These are phyloP conservation scores for Apantesis nais DNA, from an alignment of 2,888 invertebrate genomes.

Conservation along the genomic window DNA sequence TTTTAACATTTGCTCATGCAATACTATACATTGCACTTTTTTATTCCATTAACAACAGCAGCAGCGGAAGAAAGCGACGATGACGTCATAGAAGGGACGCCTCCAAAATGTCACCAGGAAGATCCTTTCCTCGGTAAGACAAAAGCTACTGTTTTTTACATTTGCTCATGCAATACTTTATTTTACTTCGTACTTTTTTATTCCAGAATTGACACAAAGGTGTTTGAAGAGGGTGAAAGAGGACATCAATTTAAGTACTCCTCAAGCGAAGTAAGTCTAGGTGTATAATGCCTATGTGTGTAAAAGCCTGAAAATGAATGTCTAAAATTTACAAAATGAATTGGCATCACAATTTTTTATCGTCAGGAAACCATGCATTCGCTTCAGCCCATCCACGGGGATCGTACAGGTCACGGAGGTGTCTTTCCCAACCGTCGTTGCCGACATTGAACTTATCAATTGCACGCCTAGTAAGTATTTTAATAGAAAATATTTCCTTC, in stretches of 20 bases:
- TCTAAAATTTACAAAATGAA: conserved; percentile 3
- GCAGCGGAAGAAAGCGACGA: conserved; percentile 1
- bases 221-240: neutral
- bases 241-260: conserved; percentile 2
- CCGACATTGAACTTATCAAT: neutral
- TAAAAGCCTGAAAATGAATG: conserved; percentile 4
- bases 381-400: neutral
- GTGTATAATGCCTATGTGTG: neutral
- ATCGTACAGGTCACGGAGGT: neutral
- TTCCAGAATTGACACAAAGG: too few species aligned
- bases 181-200: too few species aligned
- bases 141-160: too few species aligned
- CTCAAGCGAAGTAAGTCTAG: neutral
- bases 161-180: too few species aligned
- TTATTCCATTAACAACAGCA: too few species aligned
- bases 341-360: neutral
- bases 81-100: conserved; percentile 11
- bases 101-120: conserved; percentile 3
- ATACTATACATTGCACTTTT: too few species aligned
- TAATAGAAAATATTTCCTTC: neutral
- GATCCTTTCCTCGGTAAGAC: conserved; percentile 4
- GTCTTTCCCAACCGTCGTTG: neutral
- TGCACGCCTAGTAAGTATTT: conserved; percentile 5
- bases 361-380: neutral
- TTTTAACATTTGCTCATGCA: too few species aligned